Conservation (phyloP, 2,113 vertebrate genomes). For the Periophthalmodon schlosseri region DNA sequence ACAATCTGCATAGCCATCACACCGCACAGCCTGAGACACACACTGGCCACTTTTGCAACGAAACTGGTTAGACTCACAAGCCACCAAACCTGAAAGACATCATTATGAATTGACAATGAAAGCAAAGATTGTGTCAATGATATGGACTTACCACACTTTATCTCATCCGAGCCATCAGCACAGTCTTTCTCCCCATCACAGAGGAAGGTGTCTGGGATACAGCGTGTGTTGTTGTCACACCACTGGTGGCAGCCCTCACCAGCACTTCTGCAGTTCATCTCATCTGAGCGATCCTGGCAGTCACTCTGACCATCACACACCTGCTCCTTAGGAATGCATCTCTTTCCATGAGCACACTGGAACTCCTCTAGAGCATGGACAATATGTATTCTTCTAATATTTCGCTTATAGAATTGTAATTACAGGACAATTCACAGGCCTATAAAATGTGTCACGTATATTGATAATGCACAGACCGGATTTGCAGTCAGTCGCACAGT, state of each 20-base stretch:
- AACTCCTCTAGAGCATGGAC: slow-evolving; percentile 50
- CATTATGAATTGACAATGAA: not conserved
- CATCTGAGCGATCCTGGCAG: slow-evolving; percentile 85
- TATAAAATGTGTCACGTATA: too few species aligned
- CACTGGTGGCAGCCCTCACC: slow-evolving; percentile 74
- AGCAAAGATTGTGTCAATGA: not conserved
- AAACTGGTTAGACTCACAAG: slow-evolving; percentile 72
- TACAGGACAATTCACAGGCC: not conserved
- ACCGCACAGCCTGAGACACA: slow-evolving; percentile 77
- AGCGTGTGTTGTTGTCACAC: slow-evolving; percentile 80
- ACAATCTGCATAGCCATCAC: slow-evolving; percentile 86
- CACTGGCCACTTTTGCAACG: slow-evolving; percentile 84
- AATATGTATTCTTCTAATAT: not conserved
- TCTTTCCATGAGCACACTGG: slow-evolving; percentile 69
- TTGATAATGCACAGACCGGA: slow-evolving; percentile 33
- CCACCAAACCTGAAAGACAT: slow-evolving; percentile 58
- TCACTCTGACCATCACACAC: slow-evolving; percentile 81
- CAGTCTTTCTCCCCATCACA: slow-evolving; percentile 87
- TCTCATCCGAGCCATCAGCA: slow-evolving; percentile 80
- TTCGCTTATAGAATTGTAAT: not conserved
- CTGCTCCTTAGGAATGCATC: slow-evolving; percentile 76
- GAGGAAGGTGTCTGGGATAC: slow-evolving; percentile 81
- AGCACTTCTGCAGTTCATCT: slow-evolving; percentile 72
- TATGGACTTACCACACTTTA: slow-evolving; percentile 72
- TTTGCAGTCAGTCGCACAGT: slow-evolving; percentile 46